Base-by-base conservation (phyloP, 2,888 invertebrate species). In the Amphipyra berbera region DNA sequence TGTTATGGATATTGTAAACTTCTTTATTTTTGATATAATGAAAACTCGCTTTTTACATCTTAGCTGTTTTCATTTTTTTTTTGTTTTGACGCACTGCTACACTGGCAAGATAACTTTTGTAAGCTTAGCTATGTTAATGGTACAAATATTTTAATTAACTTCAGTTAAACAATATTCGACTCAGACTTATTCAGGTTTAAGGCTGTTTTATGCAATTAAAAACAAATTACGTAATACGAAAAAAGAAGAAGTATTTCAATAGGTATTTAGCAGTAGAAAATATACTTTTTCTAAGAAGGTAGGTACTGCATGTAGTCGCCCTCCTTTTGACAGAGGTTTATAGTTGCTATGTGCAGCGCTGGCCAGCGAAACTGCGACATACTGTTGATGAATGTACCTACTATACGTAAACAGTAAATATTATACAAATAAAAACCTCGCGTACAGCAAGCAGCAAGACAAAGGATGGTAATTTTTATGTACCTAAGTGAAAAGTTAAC, bases 21-120 rank as follows among this genome's bases (percentile, higher is more conserved):
- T 85, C 71, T 88, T 86, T 88, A 83, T 83, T 86, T 89, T 88
- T 85, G 79, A 72, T 82, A 68, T 80, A 81, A 83, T 85, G 83
- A 86, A 89, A 91, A 90, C 87, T 86, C 81, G 85, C 85, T 88
- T 88, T 85, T 87, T 75, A 78, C 67, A 60, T 76, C 70, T 71
- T 68, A 50, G 59, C 45, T 48, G 53, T 66, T 73, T 59, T 45
- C 52, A 65, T 73, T 78, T 68, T 37, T 58, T 67, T 73, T 69
- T 71, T 56, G 45, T 62, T 49, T 61, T 59, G 35, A 41, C 40
- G 54, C 58, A 49, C 49, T 62, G 48, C 30, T 62, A 52, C 62
- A 59, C 27, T 3, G 40, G 27, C 33, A 21, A 12, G 46, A 14
- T 14, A 41, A 15, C 6, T 44, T 47, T 47, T 8, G 9, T 27